Base-by-base conservation (phyloP, 2,797 vertebrate genomes). In the Moxostoma hubbsi region DNA sequence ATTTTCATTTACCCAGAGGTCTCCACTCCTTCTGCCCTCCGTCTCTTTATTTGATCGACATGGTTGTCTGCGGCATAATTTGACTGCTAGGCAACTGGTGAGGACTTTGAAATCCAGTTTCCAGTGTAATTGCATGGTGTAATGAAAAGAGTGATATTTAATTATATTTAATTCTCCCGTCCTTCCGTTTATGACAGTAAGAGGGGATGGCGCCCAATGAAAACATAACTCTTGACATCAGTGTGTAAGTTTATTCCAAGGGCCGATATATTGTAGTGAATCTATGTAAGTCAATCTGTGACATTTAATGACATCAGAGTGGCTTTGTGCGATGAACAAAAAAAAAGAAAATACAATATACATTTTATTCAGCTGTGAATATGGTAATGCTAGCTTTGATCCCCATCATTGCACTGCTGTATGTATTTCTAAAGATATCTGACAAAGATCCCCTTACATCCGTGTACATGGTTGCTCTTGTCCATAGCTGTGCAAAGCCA, bases 61-160 rank as follows among this genome's bases (percentile, higher is more conserved):
- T n/a, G 69, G 36, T 76, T 83, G 82, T 81, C 61, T 18, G 61
- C 15, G 71, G 81, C 47, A 69, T 71, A 62, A 73, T 57, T 62
- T 78, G 69, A 83, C 74, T 75, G 80, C 82, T 70, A 77, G 81
- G 77, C 72, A 70, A 81, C 81, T 54, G 61, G 46, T 73, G 24
- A 43, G 58, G 80, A 67, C 59, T 75, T 79, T 76, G 47, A 67
- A 65, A 75, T 59, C 57, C 49, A 63, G 75, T 82, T 83, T 75
- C 58, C 24, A 18, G 59, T 68, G 65, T 69, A 83, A 85, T 85
- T 82, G 70, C 81, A 50, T 7, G 73, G 65, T 72, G 78, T 84
- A 84, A 87, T 82, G 80, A 86, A 83, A 62, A 75, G 75, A 71
- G 81, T 76, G 75, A 83, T 84, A 80, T 88, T 85, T 85, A 84